phyloP scores from a whole-genome alignment of 2,888 invertebrate species.

The Portevinia maculata region DNA sequence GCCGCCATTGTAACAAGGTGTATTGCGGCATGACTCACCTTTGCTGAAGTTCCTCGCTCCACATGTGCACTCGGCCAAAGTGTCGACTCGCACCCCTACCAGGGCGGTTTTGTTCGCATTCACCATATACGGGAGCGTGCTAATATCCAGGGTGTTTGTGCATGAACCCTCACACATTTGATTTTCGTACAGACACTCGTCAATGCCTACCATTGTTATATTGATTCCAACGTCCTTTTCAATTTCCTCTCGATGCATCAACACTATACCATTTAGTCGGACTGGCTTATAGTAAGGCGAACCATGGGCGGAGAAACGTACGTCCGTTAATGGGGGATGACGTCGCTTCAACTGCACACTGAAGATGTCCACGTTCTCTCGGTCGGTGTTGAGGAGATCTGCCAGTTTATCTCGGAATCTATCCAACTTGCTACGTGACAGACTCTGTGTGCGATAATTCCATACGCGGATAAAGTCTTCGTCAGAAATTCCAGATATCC shows the following conservation, averaged over 20 bases:
- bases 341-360: conserved; percentile 95
- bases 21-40: conserved; percentile 93
- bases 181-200: conserved; percentile 97
- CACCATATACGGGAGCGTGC: conserved; percentile 95
- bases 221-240: conserved; percentile 97
- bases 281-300: conserved; percentile 98
- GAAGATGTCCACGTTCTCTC: conserved; percentile 97
- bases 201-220: conserved; percentile 98
- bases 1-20: conserved; percentile 97
- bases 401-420: conserved; percentile 94
- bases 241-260: conserved; percentile 96
- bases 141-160: conserved; percentile 95
- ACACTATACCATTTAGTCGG: conserved; percentile 95
- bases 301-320: conserved; percentile 97
- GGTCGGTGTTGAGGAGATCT: conserved; percentile 91
- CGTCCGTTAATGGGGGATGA: conserved; percentile 94
- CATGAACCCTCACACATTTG: conserved; percentile 98
- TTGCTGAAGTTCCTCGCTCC: conserved; percentile 96
- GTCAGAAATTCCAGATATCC: conserved; percentile 96
- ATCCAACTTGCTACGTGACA: conserved; percentile 94
- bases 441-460: conserved; percentile 94
- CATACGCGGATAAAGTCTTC: conserved; percentile 98
- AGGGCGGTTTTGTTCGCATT: conserved; percentile 98
- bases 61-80: conserved; percentile 96
- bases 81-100: conserved; percentile 97